Evolutionary conservation across 2,888 invertebrate genomes (phyloP), one percentile per base, ranked within the genome.

Genomic region (Ypsolopha sequella): DNA sequence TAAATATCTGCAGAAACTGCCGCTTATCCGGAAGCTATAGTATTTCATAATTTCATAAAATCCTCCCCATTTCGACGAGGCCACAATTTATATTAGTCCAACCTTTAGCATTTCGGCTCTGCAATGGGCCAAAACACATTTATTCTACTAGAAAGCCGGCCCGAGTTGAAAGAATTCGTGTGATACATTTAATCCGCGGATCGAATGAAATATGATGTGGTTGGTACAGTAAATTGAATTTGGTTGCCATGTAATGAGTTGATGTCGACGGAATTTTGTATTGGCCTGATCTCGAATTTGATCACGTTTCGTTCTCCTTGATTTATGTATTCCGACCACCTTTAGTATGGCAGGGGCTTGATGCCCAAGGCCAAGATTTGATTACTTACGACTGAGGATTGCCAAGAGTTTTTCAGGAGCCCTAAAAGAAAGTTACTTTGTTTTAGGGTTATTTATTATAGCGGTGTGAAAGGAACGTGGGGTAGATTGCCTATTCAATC

Each of bases 241-340:
- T 75, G 78, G 80, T 76, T 81, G 76, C 71, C 75, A 70, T 77
- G 74, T 84, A 84, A 85, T 82, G 80, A 82, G 77, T 78, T 76
- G 74, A 74, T 76, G 76, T 75, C 74, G 73, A 63, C 67, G 66
- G 70, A 73, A 71, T 73, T 73, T 68, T 73, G 72, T 78, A 76
- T 76, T 71, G 73, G 68, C 66, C 76, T 73, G 73, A 81, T 81
- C 81, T 77, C 77, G 70, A 81, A 80, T 78, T 78, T 76, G 73
- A 79, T 82, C 82, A 81, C 80, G 85, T 81, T 71, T 65, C 65
- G 61, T 71, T 72, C 71, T 66, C 24, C 71, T 78, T 80, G 80
- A 82, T 82, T 84, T 81, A 79, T 76, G 76, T 81, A 79, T 79
- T 77, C 76, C 70, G 61, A 77, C 72, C 74, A 79, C 74, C 76